A percentile compares a stretch with the other conserved stretches of the same genome.
phyloP scores from a whole-genome alignment of 2,797 vertebrate species.

The Chloroceryle inda region DNA sequence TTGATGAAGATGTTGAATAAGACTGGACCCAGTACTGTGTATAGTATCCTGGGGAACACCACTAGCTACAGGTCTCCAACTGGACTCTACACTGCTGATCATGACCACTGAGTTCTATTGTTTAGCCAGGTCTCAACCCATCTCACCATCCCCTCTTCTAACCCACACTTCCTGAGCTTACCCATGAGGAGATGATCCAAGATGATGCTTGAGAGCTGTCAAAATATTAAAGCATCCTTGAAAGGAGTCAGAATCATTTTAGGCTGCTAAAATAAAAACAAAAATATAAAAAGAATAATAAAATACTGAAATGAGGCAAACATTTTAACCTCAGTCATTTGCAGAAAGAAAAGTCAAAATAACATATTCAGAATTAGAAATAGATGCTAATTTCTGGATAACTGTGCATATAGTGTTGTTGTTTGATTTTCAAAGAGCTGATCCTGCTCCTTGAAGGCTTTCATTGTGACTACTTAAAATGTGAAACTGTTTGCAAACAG shows the following conservation, averaged over 20 bases:
- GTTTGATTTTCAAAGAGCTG: background rate
- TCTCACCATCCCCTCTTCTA: no score
- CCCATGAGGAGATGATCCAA: background rate
- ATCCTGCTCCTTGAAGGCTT: background rate
- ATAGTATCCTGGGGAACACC: no score
- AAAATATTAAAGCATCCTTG: background rate
- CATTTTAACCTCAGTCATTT: background rate
- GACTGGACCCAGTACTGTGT: no score
- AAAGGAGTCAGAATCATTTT: background rate
- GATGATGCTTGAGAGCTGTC: background rate
- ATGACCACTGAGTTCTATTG: no score
- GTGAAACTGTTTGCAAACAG: background rate
- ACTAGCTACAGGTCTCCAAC: no score
- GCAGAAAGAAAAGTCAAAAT: background rate
- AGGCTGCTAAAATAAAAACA: background rate
- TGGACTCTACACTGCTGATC: no score
- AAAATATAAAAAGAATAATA: accelerated
- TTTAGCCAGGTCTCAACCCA: no score
- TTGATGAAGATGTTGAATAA: no score
- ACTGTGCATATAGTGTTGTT: background rate
- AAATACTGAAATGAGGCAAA: background rate
- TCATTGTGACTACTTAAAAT: background rate
- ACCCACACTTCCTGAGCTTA: no score
- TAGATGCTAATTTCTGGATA: background rate
- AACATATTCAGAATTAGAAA: background rate